phyloP scores from a whole-genome alignment of 2,888 invertebrate genomes.

The Drosophila nr. perissopoda region DNA sequence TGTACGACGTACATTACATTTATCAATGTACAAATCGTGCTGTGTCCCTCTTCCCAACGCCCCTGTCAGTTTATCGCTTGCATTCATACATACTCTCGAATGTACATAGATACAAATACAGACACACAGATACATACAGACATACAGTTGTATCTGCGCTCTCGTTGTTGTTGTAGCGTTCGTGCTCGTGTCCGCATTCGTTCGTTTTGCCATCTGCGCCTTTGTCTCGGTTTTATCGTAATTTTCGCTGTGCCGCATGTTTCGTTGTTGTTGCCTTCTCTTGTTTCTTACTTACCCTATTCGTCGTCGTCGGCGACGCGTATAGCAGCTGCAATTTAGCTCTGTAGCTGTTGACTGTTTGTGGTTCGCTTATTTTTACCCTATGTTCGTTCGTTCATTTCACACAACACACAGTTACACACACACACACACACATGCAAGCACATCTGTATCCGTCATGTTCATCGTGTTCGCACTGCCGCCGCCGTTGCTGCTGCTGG shows the following conservation, averaged over 20 bases:
- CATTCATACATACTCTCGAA: slow-evolving; percentile 43
- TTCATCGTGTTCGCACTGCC: slow-evolving; percentile 34
- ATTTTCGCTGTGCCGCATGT: slow-evolving; percentile 51
- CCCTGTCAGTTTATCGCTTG: slow-evolving; percentile 58
- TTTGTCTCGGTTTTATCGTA: slow-evolving; percentile 52
- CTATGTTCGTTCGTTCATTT: slow-evolving; percentile 53
- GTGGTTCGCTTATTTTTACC: slow-evolving; percentile 75
- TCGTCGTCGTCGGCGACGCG: slow-evolving; percentile 65
- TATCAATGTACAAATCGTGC: slow-evolving; percentile 30
- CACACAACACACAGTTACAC: slow-evolving; percentile 34
- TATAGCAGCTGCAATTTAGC: slow-evolving; percentile 75
- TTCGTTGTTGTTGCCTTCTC: slow-evolving; percentile 58
- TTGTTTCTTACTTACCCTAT: slow-evolving; percentile 60
- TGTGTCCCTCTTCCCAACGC: slow-evolving; percentile 38
- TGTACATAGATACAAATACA: slow-evolving; percentile 4
- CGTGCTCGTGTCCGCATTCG: slow-evolving; percentile 62
- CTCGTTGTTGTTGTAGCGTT: slow-evolving; percentile 34
- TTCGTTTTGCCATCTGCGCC: slow-evolving; percentile 64
- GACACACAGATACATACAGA: slow-evolving; percentile 4
- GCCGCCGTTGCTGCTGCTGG: slow-evolving; percentile 17
- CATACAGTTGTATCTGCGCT: slow-evolving; percentile 38
- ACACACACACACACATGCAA: slow-evolving; percentile 17
- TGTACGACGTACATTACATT: slow-evolving; percentile 28
- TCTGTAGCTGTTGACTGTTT: slow-evolving; percentile 66
- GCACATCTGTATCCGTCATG: slow-evolving; percentile 58